Evolutionary conservation across 1,140 invertebrate species (phyloP), one percentile per base, ranked within the genome.

Genomic region (Mizuhopecten yessoensis): DNA sequence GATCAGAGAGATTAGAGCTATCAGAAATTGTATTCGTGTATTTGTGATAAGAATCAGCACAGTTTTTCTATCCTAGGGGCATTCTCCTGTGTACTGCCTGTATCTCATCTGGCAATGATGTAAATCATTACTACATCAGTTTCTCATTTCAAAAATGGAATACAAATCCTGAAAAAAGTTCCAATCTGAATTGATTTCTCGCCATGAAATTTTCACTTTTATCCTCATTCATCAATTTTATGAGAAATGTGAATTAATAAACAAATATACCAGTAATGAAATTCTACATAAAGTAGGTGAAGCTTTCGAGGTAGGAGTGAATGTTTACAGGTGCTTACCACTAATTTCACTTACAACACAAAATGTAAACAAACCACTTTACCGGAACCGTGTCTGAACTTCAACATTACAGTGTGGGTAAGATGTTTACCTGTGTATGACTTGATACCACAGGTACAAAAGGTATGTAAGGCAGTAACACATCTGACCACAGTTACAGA

Each of bases 341-440:
- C 10, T 17, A 45, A 45, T 45, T 45, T 17, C 17, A 45, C 42
- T 45, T 45, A 10, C 42, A 75, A n/a, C 15, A 17, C 23, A 75
- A 75, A 75, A 11, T 29, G 57, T 75, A 75, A 2, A 75, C 57
- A 75, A 75, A 29, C 5, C 5, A 75, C n/a, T n/a, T 75, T 75
- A 29, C 57, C 23, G 42, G 42, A 45, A 45, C 9, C n/a, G n/a
- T 13, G 42, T 45, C 42, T 45, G 20, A 75, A 3, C 29, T 29
- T 75, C 57, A 75, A 75, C 57, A 75, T 75, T 29, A 75, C 23
- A 75, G 57, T 9, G 23, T 75, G 57, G 57, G 57, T 75, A 75
- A 75, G 57, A 75, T 75, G 57, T 75, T 75, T 75, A 75, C 57
- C 57, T 75, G 57, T 75, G 11, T 75, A n/a, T 23, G 57, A 75